Base-by-base conservation (phyloP, 2,888 invertebrate genomes). In the Parnassius glacialis region DNA sequence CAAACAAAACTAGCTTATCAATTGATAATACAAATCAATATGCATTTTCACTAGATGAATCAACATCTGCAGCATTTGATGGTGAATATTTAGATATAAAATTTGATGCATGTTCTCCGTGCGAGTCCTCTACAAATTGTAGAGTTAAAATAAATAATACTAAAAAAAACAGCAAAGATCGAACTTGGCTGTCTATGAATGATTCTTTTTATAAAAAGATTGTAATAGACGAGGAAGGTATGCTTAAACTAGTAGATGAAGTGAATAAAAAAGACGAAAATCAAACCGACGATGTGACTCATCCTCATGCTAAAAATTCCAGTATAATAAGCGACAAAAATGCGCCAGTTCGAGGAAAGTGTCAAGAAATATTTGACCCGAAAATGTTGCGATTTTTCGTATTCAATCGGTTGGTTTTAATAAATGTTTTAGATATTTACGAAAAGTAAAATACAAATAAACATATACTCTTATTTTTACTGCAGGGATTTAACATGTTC, bases 171-270 rank as follows among this genome's bases (percentile, higher is more conserved):
- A 50, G 67, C 67, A 55, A 69, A 67, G 48, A 78, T 68, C 73
- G 76, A 57, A 67, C 68, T 59, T 91, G 89, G 90, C 66, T 89
- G n/a, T 78, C 69, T 65, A 78, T 90, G 79, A 83, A 76, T 64
- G 90, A 91, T 73, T 89, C 90, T 0, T 87, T 83, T 70, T 70
- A 72, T 41, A 86, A 85, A 65, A 78, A 74, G 52, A 69, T 91
- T 44, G 51, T 73, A 11, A 83, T 90, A 0, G 80, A 86, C 59
- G 77, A 83, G 59, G 90, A 90, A 69, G 90, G 90, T 20, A 73
- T 69, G 64, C 84, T 89, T 53, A 75, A 25, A 61, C 54, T 80
- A 16, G 42, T 73, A 7, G 79, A 83, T 2, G 79, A 82, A n/a
- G 25, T 66, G 2, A 68, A 69, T 10, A 48, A 60, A 16, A 76